Conservation (phyloP, 2,113 vertebrate species). For the Thunnus maccoyii region DNA sequence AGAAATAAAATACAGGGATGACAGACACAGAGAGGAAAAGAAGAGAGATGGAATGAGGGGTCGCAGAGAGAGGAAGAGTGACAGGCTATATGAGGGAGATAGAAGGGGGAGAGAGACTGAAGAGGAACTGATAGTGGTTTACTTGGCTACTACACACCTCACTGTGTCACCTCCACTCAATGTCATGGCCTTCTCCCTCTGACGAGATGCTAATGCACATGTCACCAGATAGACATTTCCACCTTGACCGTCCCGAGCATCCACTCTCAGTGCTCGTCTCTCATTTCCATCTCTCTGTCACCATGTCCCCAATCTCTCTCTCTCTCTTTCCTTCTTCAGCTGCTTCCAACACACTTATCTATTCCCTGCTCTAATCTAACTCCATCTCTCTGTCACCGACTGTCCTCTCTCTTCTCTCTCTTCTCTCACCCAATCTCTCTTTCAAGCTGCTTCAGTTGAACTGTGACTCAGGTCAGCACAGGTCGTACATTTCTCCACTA, state of each 20-base stretch:
- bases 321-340: slow-evolving; percentile 36
- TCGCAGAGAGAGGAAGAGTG: slow-evolving; percentile 36
- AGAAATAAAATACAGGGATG: slow-evolving; percentile 27
- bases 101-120: slow-evolving; percentile 14
- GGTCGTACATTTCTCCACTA: slow-evolving; percentile 5
- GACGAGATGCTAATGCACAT: slow-evolving; percentile 74
- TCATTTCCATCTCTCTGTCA: slow-evolving; percentile 65
- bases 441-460: slow-evolving; percentile 21
- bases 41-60: slow-evolving; percentile 11
- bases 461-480: slow-evolving; percentile 17
- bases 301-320: slow-evolving; percentile 30
- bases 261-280: slow-evolving; percentile 38
- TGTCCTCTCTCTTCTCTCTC: not conserved
- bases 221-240: slow-evolving; percentile 69
- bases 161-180: slow-evolving; percentile 64
- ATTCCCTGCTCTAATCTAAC: slow-evolving; percentile 48
- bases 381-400: slow-evolving; percentile 53
- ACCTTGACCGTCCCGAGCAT: slow-evolving; percentile 40
- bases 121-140: slow-evolving; percentile 48
- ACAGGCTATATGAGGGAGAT: slow-evolving; percentile 29
- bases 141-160: slow-evolving; percentile 47
- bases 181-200: slow-evolving; percentile 54
- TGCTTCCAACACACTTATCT: slow-evolving; percentile 41
- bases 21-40: slow-evolving; percentile 11
- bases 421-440: slow-evolving; percentile 1